Conservation (phyloP, 2,888 invertebrate genomes). For the Dinocampus coccinellae region DNA sequence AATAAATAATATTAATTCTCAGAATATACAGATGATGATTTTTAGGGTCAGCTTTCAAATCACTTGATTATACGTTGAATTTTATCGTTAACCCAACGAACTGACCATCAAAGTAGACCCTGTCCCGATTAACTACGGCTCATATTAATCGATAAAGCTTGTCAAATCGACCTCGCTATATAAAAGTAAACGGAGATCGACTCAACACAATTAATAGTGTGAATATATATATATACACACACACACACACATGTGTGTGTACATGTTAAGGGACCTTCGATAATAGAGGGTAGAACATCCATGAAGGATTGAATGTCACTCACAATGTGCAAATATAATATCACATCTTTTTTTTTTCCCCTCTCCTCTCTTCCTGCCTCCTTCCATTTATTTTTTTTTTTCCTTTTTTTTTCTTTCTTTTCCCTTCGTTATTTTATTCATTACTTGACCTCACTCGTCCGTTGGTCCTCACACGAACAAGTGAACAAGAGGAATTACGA, state of each 20-base stretch:
- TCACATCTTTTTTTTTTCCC: neutral
- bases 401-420: neutral
- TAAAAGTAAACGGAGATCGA: constrained; percentile 11
- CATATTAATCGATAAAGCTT: constrained; percentile 28
- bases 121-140: constrained; percentile 19
- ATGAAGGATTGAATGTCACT: constrained; percentile 1
- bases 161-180: constrained; percentile 11
- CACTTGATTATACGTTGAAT: constrained; percentile 18
- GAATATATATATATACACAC: neutral
- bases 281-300: neutral
- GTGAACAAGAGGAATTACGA: too few species aligned
- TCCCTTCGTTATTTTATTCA: too few species aligned
- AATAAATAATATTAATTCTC: neutral
- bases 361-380: neutral
- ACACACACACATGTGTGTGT: neutral
- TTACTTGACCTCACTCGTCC: too few species aligned
- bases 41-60: neutral
- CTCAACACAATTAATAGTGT: neutral
- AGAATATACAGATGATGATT: neutral
- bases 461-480: too few species aligned
- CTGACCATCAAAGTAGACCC: constrained; percentile 30
- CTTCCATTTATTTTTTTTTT: neutral
- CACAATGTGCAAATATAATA: neutral
- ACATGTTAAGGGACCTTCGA: neutral
- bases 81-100: constrained; percentile 28